These are phyloP conservation scores for Caenorhabditis zanzibari DNA, from an alignment of 2,888 invertebrate species.

Conservation along the genomic window DNA sequence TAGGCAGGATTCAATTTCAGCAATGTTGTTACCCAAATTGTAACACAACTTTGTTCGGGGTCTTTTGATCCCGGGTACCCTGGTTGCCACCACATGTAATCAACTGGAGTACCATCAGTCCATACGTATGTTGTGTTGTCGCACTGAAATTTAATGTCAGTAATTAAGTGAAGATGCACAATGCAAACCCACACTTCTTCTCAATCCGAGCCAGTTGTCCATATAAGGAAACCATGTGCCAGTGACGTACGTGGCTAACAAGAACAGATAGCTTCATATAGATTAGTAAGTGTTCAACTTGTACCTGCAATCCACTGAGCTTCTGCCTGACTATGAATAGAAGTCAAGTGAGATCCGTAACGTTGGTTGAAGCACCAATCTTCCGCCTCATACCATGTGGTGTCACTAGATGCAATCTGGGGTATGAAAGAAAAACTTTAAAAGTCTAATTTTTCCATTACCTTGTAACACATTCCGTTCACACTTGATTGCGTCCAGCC, in stretches of 20 bases:
- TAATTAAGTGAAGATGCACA: neutral
- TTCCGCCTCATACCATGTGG: conserved; percentile 53
- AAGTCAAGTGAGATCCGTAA: conserved; percentile 46
- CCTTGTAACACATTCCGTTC: conserved; percentile 51
- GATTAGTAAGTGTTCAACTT: neutral
- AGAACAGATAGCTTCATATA: neutral
- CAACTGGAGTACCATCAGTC: conserved; percentile 56
- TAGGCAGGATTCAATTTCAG: conserved; percentile 26
- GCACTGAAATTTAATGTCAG: conserved; percentile 14
- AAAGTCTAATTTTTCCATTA: neutral
- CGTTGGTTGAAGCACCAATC: conserved; percentile 49
- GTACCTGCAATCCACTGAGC: conserved; percentile 58
- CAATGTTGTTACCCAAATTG: conserved; percentile 38
- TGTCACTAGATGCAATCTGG: conserved; percentile 24
- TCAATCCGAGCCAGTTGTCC: conserved; percentile 56
- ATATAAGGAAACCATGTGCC: conserved; percentile 21
- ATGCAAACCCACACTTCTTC: conserved; percentile 32
- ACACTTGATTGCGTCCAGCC: conserved; percentile 48
- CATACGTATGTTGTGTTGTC: conserved; percentile 52
- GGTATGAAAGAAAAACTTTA: no score
- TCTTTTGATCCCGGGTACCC: conserved; percentile 44
- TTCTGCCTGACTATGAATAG: conserved; percentile 53
- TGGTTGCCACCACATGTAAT: conserved; percentile 57
- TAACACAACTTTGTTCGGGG: conserved; percentile 53
- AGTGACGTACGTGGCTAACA: conserved; percentile 26